Evolutionary conservation across 2,797 vertebrate species (phyloP), one percentile per base, ranked within the genome.

Genomic region (Lates japonicus): DNA sequence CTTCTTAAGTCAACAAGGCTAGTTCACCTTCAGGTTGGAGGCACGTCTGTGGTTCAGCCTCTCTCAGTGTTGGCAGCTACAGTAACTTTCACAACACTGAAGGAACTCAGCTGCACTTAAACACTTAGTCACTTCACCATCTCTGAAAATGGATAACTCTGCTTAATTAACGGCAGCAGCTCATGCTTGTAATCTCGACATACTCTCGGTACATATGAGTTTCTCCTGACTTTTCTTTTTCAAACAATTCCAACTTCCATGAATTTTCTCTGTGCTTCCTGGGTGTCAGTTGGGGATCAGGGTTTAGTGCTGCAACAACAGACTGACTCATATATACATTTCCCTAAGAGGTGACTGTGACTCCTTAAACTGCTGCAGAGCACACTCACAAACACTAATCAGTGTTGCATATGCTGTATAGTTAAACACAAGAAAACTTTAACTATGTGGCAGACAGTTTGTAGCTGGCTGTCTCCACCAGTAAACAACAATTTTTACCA

Each of bases 291-390:
- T 39, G 51, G 67, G n/a, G 69, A 87, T 79, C 35, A 20, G 57
- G 55, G n/a, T 69, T 82, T 88, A 86, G 66, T 73, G 76, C 80
- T 76, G 78, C 76, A 60, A 71, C 69, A 72, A 76, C 71, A 84
- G 48, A 67, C 71, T 79, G 72, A 88, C 81, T 87, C 75, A 83
- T 64, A 64, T 70, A 71, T 80, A 70, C 58, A 70, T 82, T 78
- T 85, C n/a, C 49, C 68, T 65, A 44, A 74, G 68, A 65, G 88
- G 60, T 33, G 60, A 54, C 75, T 61, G 72, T 89, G 84, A 92
- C 84, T 92, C 84, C 90, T 67, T 78, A 49, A 75, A 60, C 75
- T 71, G 57, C 78, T 69, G 67, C 70, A 74, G 76, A 64, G 62
- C 33, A 25, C 51, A 22, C 49, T 17, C 7, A 51, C 55, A 82